Evolutionary conservation across 2,797 vertebrate genomes (phyloP), one percentile per base, ranked within the genome.

Genomic region (Botia kubotai): DNA sequence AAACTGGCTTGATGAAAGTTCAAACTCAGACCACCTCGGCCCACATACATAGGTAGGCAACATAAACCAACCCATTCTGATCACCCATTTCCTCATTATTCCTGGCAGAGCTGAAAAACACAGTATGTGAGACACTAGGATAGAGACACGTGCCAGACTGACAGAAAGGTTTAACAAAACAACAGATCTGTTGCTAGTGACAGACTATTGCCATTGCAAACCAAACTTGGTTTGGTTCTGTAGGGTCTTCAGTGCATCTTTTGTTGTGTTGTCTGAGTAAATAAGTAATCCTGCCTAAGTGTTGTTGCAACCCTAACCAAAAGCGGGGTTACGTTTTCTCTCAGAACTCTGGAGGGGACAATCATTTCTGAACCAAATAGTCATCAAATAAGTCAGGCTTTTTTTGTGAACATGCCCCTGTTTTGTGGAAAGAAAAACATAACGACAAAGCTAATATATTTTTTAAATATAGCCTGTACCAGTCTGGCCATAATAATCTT

Each of bases 311-410:
- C 16, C n/a, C 55, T 60, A 60, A 73, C 69, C 58, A 77, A 76
- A 71, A 53, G 26, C 50, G 6, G 19, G 43, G 55, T 68, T 53
- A 33, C 74, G 46, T 70, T 82, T 76, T 72, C 50, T 75, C 19
- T 26, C 16, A 23, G 7, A 71, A 77, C 48, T 77, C 79, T 39
- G 46, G 23, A 78, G 43, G 72, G 53, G 63, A 67, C 17, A 16
- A 46, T 75, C 26, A 66, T 79, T 75, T 79, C 70, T 65, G 73
- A 26, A 66, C 71, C 65, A 72, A 72, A 72, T 29, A 77, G 73
- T 76, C 60, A 55, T 53, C 46, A 72, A 50, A 21, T 29, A 67
- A 33, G 66, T 52, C 39, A 52, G n/a, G 68, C 29, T 48, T 14
- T 48, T 63, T 66, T 33, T 48, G 26, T 46, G 55, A 29, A 62